Base-by-base conservation (phyloP, 2,113 vertebrate species). In the Toxostoma redivivum region DNA sequence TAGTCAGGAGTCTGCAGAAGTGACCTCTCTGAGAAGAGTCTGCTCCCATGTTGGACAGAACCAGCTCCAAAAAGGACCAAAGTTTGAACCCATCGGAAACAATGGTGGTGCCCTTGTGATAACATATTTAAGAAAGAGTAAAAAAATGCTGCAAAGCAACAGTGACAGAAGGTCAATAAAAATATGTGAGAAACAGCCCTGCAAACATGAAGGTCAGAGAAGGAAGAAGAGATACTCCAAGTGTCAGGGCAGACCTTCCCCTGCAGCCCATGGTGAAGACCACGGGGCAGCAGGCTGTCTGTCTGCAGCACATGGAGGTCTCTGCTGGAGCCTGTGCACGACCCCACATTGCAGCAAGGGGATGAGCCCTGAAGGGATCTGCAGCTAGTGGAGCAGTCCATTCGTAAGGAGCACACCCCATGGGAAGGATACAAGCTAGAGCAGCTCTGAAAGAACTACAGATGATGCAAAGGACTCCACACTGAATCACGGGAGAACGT, bases 401-500 rank as follows among this genome's bases (percentile, higher is more conserved):
- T n/a, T 81, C 48, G 20, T 27, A 56, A 51, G n/a, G 40, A 62
- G 15, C 33, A 4, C 7, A 71, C 3, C 5, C 27, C 22, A 18
- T 23, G 35, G 13, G 23, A 64, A 42, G 30, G 20, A 44, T 2
- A 2, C 25, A 40, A 4, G 11, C 18, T 28, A n/a, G 47, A 66
- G 24, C 4, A 60, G 14, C 17, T 61, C 28, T 24, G 8, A 57
- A 61, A 56, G 13, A 45, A 28, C 11, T 45, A 18, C 17, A 67
- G 10, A 10, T 0, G 0, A 5, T 22, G 28, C 9, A 1, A 79
- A 73, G 23, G 14, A 70, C 12, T 9, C 10, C 24, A 25, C 3
- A 2, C 7, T 61, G 27, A 12, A 72, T 9, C 7, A 40, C 20
- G 15, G 16, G 12, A 61, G 7, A 47, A 15, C 9, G 9, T 22